Evolutionary conservation across 2,797 vertebrate species (phyloP).

Genomic region (Leptoclinus maculatus): DNA sequence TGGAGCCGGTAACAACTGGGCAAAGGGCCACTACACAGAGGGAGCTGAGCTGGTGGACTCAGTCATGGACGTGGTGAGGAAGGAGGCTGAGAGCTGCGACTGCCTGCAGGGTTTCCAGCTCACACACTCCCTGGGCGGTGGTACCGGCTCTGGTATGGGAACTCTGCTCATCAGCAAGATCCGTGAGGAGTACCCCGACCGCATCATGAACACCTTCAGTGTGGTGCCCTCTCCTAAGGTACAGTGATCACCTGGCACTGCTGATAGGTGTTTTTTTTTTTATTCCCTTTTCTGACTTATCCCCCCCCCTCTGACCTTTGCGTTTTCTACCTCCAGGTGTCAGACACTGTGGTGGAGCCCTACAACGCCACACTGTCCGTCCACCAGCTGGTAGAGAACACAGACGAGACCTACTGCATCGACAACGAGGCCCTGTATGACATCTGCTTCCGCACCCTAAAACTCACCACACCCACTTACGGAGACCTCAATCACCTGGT

Average conservation of each 20-base stretch:
- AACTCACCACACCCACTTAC: constrained; percentile 90
- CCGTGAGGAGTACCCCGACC: constrained; percentile 87
- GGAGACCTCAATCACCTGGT: constrained; percentile 92
- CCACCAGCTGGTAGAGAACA: constrained; percentile 96
- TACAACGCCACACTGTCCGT: constrained; percentile 94
- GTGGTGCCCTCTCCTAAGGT: constrained; percentile 88
- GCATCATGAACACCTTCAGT: constrained; percentile 89
- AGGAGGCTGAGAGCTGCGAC: constrained; percentile 88
- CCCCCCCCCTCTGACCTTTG: constrained; percentile 77
- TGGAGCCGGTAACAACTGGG: constrained; percentile 96
- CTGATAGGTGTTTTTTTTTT: neutral
- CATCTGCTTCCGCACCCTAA: constrained; percentile 93
- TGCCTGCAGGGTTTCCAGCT: constrained; percentile 89
- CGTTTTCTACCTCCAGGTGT: constrained; percentile 80
- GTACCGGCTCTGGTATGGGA: constrained; percentile 87
- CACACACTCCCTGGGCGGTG: constrained; percentile 87
- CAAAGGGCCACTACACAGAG: constrained; percentile 96
- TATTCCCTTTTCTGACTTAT: constrained; percentile 22
- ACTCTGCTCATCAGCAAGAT: constrained; percentile 89
- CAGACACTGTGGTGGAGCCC: constrained; percentile 94
- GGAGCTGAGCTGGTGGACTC: constrained; percentile 92
- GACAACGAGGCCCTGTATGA: constrained; percentile 95
- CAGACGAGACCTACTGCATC: constrained; percentile 95
- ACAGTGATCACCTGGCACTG: neutral
- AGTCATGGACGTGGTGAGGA: constrained; percentile 86